Evolutionary conservation across 2,888 invertebrate species (phyloP).

Genomic region (Eupithecia dodoneata): DNA sequence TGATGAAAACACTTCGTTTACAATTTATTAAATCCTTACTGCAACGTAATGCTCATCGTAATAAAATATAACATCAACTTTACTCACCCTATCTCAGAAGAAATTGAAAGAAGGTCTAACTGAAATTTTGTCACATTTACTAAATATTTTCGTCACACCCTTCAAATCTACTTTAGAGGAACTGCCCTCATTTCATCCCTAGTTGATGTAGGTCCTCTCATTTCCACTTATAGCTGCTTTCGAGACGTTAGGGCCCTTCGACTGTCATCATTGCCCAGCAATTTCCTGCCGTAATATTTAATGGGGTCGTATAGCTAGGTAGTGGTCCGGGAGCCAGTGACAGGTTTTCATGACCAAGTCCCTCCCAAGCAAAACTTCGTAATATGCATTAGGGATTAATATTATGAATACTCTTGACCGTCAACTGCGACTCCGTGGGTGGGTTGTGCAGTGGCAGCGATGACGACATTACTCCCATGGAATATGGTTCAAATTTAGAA

Average conservation of each 20-base stretch:
- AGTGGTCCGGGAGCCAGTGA: neutral
- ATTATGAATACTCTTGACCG: too few relatives aligned
- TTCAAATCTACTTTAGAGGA: conserved; percentile 4
- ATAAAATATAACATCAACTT: neutral
- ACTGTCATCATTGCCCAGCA: conserved; percentile 5
- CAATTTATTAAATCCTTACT: too few relatives aligned
- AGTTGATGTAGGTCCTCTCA: conserved; percentile 14
- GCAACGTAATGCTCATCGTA: neutral
- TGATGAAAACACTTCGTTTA: too few relatives aligned
- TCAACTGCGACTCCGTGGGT: too few relatives aligned
- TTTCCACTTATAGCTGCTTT: conserved; percentile 13
- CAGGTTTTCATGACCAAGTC: too few relatives aligned
- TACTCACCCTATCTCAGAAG: neutral
- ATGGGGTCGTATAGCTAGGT: neutral
- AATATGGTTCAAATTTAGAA: too few relatives aligned
- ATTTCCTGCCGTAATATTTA: conserved; percentile 22
- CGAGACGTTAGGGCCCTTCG: conserved; percentile 13
- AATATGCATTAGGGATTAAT: too few relatives aligned
- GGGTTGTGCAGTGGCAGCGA: too few relatives aligned
- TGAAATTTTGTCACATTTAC: neutral
- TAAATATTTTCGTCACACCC: conserved; percentile 1
- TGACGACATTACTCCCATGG: too few relatives aligned
- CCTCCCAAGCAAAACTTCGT: too few relatives aligned
- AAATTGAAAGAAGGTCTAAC: neutral
- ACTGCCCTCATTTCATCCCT: neutral